Evolutionary conservation across 2,113 vertebrate species (phyloP), one percentile per base, ranked within the genome.

Genomic region (Ceratotherium simum): DNA sequence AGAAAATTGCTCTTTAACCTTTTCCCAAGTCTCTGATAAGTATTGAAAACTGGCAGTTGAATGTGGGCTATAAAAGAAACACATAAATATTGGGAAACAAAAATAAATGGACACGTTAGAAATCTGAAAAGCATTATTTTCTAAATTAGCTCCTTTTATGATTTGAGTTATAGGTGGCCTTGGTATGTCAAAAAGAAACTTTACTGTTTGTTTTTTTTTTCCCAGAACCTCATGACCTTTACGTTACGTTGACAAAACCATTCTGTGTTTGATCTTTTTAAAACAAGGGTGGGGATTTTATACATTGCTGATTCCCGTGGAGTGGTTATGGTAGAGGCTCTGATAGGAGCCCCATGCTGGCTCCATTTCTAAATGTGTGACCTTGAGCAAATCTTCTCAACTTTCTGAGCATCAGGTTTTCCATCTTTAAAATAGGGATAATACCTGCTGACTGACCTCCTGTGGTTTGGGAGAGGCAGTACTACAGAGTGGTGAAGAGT

Each of bases 1-100:
- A 84, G 88, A 95, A 94, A 60, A 75, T 69, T 92, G 42, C 42
- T 95, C 85, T 93, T 97, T 89, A 95, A 88, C 81, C 39, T 94
- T 75, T 93, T 65, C 36, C 51, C 42, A 42, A 84, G 48, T 92
- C 16, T 84, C 69, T 96, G 64, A 79, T 92, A 90, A 73, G n/a
- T 88, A 27, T 76, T 79, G 67, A 72, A 78, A 92, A 90, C 60
- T n/a, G 67, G 29, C 75, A 84, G 31, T 60, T 86, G 29, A 94
- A 62, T 65, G 39, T 72, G 65, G 65, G 25, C 72, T 87, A 13
- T 78, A 94, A 60, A 56, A 83, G 51, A 76, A 92, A 72, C 17
- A 75, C 20, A 54, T 29, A 95, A 92, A 84, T 87, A 90, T 5
- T 56, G 58, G 85, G 58, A 78, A 92, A 76, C 79, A 76, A 64